Conservation (phyloP, 2,113 vertebrate species). For the Meriones unguiculatus region DNA sequence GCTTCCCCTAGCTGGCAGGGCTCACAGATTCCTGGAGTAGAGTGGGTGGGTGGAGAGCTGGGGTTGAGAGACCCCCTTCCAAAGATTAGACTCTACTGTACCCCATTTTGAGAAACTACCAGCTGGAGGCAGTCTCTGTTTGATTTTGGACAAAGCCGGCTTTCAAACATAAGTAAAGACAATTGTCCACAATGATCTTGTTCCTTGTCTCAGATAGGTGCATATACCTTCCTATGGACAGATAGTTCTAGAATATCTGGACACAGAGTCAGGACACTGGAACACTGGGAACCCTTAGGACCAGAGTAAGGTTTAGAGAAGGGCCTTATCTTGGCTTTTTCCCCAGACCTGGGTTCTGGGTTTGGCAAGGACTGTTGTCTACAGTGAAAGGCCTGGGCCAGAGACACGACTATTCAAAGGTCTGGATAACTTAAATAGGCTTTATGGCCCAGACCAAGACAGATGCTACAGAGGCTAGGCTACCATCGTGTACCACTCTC, state of each 20-base stretch:
- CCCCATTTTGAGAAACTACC: not conserved
- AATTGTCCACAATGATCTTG: not conserved
- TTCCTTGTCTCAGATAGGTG: not conserved
- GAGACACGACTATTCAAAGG: not conserved
- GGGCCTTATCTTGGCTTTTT: not conserved
- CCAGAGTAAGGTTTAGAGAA: not conserved
- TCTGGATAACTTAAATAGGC: not conserved
- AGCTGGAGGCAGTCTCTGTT: not conserved
- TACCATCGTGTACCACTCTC: rapidly evolving
- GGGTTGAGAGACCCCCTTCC: not conserved
- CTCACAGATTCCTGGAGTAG: not conserved
- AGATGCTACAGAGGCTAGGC: not conserved
- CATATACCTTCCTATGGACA: not conserved
- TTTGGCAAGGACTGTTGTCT: not conserved
- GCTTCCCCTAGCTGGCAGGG: not conserved
- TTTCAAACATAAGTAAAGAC: not conserved
- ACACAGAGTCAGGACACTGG: not conserved
- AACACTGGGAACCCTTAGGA: not conserved
- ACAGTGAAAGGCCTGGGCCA: not conserved
- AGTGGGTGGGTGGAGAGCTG: not conserved
- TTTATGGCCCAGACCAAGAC: not conserved
- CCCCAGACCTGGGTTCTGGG: not conserved
- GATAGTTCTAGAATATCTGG: conserved; percentile 37
- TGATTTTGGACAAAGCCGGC: not conserved
- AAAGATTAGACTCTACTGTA: not conserved